A percentile compares a stretch with the other conserved stretches of the same genome.
phyloP scores from a whole-genome alignment of 2,888 invertebrate species.

The Sphaerophoria rueppellii region DNA sequence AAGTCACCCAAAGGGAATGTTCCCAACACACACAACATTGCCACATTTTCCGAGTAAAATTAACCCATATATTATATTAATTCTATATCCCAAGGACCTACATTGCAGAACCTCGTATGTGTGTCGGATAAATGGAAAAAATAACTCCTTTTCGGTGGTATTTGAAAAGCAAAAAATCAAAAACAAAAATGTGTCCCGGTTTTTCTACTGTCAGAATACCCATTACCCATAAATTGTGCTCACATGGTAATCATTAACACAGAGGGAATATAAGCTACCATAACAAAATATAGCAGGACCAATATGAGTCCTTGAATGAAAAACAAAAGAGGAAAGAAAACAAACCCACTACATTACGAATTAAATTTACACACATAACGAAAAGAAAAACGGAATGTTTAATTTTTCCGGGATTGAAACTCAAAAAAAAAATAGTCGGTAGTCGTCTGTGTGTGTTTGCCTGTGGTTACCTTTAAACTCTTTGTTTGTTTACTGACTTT shows the following conservation, averaged over 20 bases:
- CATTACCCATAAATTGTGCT: conserved; percentile 24
- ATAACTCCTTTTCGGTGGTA: conserved; percentile 24
- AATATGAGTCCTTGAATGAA: conserved; percentile 21
- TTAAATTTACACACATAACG: neutral
- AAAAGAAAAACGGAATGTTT: neutral
- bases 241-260: conserved; percentile 24
- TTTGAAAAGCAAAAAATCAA: neutral
- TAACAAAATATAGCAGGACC: neutral
- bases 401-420: conserved; percentile 17
- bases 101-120: neutral
- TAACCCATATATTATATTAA: conserved; percentile 50
- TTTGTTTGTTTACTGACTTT: conserved; percentile 32
- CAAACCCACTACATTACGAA: neutral
- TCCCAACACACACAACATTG: conserved; percentile 17
- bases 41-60: conserved; percentile 38
- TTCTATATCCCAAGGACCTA: conserved; percentile 21
- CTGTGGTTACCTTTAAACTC: conserved; percentile 17
- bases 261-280: neutral
- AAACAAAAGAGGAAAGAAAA: neutral
- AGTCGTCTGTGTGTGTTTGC: conserved; percentile 10
- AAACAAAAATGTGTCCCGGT: neutral
- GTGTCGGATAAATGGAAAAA: neutral
- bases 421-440: neutral
- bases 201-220: neutral
- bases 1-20: conserved; percentile 2